phyloP scores from a whole-genome alignment of 2,888 invertebrate genomes.

The Rhagonycha lutea region DNA sequence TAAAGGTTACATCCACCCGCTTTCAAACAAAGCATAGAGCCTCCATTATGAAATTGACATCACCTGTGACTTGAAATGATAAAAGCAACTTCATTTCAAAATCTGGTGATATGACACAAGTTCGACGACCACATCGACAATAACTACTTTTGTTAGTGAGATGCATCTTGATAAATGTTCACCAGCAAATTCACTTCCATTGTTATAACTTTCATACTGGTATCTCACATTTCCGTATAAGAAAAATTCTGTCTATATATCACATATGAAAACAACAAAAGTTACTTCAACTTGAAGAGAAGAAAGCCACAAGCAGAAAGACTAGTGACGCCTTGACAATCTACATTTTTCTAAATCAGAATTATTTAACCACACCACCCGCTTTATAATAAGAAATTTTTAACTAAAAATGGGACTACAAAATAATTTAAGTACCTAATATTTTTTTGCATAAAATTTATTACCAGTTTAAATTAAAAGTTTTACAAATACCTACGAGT shows the following conservation, averaged over 20 bases:
- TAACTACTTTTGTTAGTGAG: slow-evolving; percentile 10
- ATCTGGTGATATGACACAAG: not conserved
- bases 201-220: slow-evolving; percentile 5
- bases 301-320: not conserved
- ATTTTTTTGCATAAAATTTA: slow-evolving; percentile 2
- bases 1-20: not conserved
- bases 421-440: not conserved
- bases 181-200: slow-evolving; percentile 2
- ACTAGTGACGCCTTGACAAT: not conserved
- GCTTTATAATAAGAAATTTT: not conserved
- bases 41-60: slow-evolving; percentile 25
- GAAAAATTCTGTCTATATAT: slow-evolving; percentile 12
- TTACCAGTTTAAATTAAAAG: slow-evolving; percentile 14
- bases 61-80: slow-evolving; percentile 14
- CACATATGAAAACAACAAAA: slow-evolving; percentile 14
- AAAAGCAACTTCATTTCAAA: slow-evolving; percentile 5
- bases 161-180: slow-evolving; percentile 13
- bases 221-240: slow-evolving; percentile 8
- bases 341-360: not conserved
- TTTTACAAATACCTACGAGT: slow-evolving; percentile 6
- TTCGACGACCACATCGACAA: slow-evolving; percentile 9
- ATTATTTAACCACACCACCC: not conserved
- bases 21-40: slow-evolving; percentile 10
- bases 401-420: not conserved
- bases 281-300: slow-evolving; percentile 3